Evolutionary conservation across 2,113 vertebrate genomes (phyloP), one percentile per base, ranked within the genome.

Genomic region (Alouatta palliata): DNA sequence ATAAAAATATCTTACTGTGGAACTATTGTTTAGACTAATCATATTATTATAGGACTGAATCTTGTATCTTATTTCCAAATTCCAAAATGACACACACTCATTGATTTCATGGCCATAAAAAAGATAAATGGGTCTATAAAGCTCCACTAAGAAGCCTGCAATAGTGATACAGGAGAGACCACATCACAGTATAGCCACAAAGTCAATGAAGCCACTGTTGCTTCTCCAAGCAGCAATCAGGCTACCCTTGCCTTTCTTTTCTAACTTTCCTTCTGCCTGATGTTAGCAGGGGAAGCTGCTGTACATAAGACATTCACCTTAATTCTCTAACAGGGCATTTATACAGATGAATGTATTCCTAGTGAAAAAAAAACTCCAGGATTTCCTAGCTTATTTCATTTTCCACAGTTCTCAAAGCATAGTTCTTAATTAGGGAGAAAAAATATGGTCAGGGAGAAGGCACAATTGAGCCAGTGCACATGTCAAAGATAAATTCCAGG

Each of bases 181-280:
- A 21, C 2, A 19, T 27, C 3, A 0, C 35, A 49, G 25, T 0
- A 16, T 5, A 86, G 20, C 19, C 76, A 27, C 43, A 70, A 58
- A 92, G 14, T 47, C 56, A 73, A 1, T 20, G 20, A 79, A 45
- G 54, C 27, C 79, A 54, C 8, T 45, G 5, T 1, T 90, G 14
- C 8, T 84, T 79, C 82, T 83, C 43, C 17, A 66, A 75, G 16
- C 1, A 30, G 73, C 64, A 37, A 52, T 20, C 70, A 84, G 76
- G 32, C 6, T 77, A 84, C n/a, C 56, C 64, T 13, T 32, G 19
- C 40, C 89, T 70, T 64, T 70, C 35, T 71, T 86, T 80, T 90
- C 68, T 85, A 86, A 40, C n/a, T 37, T 83, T 58, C 4, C 2
- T 25, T 54, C 52, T 25, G 23, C 79, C 32, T 73, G 43, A n/a